Evolutionary conservation across 2,888 invertebrate genomes (phyloP), one percentile per base, ranked within the genome.

Genomic region (Nycteola revayana): DNA sequence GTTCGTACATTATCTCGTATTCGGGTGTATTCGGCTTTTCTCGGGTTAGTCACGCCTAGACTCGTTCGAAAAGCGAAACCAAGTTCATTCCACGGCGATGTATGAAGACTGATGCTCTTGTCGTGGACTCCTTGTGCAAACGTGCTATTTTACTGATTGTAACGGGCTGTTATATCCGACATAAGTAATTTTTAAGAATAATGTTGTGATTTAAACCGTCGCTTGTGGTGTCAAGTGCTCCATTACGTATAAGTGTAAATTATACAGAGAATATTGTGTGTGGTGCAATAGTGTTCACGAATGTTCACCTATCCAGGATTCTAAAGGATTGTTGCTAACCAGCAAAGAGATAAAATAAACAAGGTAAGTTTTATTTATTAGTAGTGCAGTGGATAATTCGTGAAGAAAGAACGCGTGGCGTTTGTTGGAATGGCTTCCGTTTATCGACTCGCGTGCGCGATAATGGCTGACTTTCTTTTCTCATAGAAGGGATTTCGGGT

Each of bases 21-120:
- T 83, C 85, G 83, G 80, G 36, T 32, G 48, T 49, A 44, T 63
- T 88, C 87, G 87, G 84, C 48, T 70, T 58, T 66, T 56, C 58
- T 86, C 87, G 86, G 75, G 53, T 63, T 77, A 86, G 87, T 87
- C 87, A 87, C 87, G 87, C 87, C 87, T 87, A 86, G 84, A 86
- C 85, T 84, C 82, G 87, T 85, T 85, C 84, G 77, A 79, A 83
- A 86, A 86, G 81, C 82, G 86, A 86, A 87, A 82, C 80, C 67
- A 66, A 75, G 75, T 63, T 86, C 87, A 86, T 86, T 88, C 82
- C 84, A 83, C 80, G 83, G 82, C 85, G 80, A 86, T 82, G 82
- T 79, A 75, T 78, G 76, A 78, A 82, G 81, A 84, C 83, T 87
- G 87, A 87, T 80, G 80, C 86, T 83, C 85, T 81, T 83, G 80